Base-by-base conservation (phyloP, 2,113 vertebrate genomes). In the Dissostichus mawsoni region DNA sequence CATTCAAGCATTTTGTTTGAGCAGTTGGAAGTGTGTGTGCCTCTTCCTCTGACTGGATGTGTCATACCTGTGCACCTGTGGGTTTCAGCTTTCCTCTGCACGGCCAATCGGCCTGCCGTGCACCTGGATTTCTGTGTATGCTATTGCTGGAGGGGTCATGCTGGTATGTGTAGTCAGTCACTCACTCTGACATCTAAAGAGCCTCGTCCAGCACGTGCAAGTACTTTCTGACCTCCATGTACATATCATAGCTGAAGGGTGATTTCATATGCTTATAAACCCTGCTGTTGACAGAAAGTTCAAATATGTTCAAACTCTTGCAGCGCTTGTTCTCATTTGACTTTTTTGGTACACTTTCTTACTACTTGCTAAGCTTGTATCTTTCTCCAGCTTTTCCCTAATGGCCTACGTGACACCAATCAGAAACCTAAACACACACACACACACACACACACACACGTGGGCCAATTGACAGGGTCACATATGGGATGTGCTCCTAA, bases 401-500 rank as follows among this genome's bases (percentile, higher is more conserved):
- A 56, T 86, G 86, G 74, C 78, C 75, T 71, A 16, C 3, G 4
- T 86, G 90, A 91, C 85, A 89, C 84, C 83, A 84, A 83, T 92
- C 77, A 71, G 65, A 87, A 92, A 86, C 25, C 53, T 71, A 88
- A 90, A 88, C 74, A 78, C 68, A 69, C 50, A 71, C 65, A 51
- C 61, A 66, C 74, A 83, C 70, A 88, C 74, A 78, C 68, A 69
- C 50, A 71, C 65, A 51, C 61, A 66, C 74, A 83, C 70, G 72
- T 8, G 74, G 56, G 45, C 66, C 64, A 89, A 78, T 82, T 87
- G 87, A 90, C 70, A 77, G 78, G 90, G 86, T 93, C 90, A 93
- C 87, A 92, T 87, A 80, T 85, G 85, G 89, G 85, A 88, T 88
- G 89, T 88, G 81, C 79, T 82, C 82, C 84, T 84, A 64, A 81